phyloP scores from a whole-genome alignment of 2,113 vertebrate genomes.

The Oncorhynchus clarkii region DNA sequence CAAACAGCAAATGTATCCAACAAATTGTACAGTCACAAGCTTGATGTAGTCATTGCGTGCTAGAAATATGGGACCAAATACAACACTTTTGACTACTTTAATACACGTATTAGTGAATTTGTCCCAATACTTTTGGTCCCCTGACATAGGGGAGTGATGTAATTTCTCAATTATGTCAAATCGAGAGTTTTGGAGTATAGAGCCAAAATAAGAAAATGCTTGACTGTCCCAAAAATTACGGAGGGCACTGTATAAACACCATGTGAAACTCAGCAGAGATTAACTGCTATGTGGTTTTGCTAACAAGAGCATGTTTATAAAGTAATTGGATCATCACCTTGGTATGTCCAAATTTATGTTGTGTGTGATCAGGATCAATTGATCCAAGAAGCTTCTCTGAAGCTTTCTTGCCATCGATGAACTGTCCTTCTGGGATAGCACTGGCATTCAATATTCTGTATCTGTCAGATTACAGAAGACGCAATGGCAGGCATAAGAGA shows the following conservation, averaged over 20 bases:
- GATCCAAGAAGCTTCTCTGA: slow-evolving; percentile 83
- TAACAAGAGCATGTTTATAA: background rate
- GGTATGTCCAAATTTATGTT: slow-evolving; percentile 83
- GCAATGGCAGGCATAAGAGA: background rate
- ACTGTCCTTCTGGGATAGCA: slow-evolving; percentile 82
- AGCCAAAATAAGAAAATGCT: too few species aligned
- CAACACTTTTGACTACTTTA: too few species aligned
- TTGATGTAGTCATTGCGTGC: too few species aligned
- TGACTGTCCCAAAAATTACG: slow-evolving; percentile 9
- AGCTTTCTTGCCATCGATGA: slow-evolving; percentile 88
- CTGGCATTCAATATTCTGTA: slow-evolving; percentile 82
- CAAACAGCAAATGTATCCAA: too few species aligned
- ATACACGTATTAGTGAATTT: too few species aligned
- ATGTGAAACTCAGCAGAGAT: background rate
- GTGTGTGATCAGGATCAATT: slow-evolving; percentile 79
- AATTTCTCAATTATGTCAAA: too few species aligned
- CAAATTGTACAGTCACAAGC: too few species aligned
- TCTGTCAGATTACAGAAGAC: background rate
- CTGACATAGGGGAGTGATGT: too few species aligned
- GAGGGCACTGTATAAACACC: background rate
- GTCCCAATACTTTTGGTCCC: too few species aligned
- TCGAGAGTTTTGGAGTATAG: too few species aligned
- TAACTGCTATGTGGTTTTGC: background rate
- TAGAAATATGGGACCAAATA: too few species aligned
- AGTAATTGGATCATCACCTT: slow-evolving; percentile 58